Evolutionary conservation across 1,140 invertebrate species (phyloP).

Genomic region (Diorhabda elongata): DNA sequence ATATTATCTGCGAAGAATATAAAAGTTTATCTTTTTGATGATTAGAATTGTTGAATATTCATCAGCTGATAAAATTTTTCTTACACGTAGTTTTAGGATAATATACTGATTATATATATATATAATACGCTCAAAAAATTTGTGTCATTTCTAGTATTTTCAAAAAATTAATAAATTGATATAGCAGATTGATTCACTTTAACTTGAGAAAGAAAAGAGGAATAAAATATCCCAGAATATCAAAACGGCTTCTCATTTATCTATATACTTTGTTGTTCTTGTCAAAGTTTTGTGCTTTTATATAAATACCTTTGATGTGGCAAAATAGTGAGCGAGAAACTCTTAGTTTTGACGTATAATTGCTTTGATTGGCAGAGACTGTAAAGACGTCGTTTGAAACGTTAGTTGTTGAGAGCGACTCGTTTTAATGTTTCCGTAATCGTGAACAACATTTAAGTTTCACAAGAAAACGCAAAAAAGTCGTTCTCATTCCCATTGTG

Average conservation of each 20-base stretch:
- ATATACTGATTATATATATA: no score
- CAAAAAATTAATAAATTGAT: no score
- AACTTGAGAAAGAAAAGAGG: no score
- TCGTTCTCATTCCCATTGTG: no score
- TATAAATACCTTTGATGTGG: neutral
- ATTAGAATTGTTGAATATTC: no score
- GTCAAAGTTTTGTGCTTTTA: neutral
- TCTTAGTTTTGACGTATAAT: slow-evolving; percentile 1
- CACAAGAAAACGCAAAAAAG: neutral
- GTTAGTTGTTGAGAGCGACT: neutral
- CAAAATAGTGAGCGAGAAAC: neutral
- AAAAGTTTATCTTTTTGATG: no score
- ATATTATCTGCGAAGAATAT: no score
- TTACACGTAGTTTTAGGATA: no score
- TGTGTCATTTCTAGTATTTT: no score
- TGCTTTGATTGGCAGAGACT: neutral
- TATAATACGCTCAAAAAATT: no score
- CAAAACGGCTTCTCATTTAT: neutral
- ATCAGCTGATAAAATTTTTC: no score
- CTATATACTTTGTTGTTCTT: neutral
- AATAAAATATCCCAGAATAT: neutral
- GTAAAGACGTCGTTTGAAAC: neutral
- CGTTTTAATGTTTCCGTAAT: neutral
- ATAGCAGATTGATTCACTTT: no score
- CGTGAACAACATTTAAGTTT: neutral